Base-by-base conservation (phyloP, 2,113 vertebrate species). In the Eptatretus burgeri region DNA sequence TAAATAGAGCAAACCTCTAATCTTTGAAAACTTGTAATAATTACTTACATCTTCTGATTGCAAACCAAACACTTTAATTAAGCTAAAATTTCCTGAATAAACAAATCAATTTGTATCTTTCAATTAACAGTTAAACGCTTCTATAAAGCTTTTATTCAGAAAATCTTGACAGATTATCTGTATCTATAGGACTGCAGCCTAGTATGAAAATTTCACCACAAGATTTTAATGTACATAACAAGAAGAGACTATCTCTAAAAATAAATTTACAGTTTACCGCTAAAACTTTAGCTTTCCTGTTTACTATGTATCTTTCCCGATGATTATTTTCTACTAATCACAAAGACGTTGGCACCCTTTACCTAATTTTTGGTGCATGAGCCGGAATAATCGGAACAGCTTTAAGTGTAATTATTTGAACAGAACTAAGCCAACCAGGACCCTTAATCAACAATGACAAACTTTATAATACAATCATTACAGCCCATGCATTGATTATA, bases 251-350 rank as follows among this genome's bases (percentile, higher is more conserved):
- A 71, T 69, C 71, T 60, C 66, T 65, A n/a, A 74, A 0, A 16
- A 56, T 51, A 65, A 69, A 51, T 64, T 67, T 72, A 74, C 71
- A 73, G 69, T 41, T 70, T 64, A 51, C 65, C 68, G 64, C 73
- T 66, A 69, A 66, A 56, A 56, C 18, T 49, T 74, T 68, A 52
- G 71, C 69, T 70, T 71, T 56, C 64, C 49, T 71, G 71, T n/a
- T n/a, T n/a, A 67, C 71, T 70, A 66, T 74, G 70, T 50, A 64
- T 50, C 65, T 72, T 50, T 69, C 64, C 5, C 69, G 72, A 2
- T 74, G 73, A 72, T 70, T 72, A 5, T 74, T 72, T 27, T 74
- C 73, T 8, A 74, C 72, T 1, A 73, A 73, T 13, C 71, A 74
- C 11, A 74, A 73, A 70, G 70, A 72, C 13, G 74, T 71, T 49